A percentile compares a stretch with the other conserved stretches of the same genome.
Conservation (phyloP, 2,797 vertebrate species). For the Ibycter americanus region DNA sequence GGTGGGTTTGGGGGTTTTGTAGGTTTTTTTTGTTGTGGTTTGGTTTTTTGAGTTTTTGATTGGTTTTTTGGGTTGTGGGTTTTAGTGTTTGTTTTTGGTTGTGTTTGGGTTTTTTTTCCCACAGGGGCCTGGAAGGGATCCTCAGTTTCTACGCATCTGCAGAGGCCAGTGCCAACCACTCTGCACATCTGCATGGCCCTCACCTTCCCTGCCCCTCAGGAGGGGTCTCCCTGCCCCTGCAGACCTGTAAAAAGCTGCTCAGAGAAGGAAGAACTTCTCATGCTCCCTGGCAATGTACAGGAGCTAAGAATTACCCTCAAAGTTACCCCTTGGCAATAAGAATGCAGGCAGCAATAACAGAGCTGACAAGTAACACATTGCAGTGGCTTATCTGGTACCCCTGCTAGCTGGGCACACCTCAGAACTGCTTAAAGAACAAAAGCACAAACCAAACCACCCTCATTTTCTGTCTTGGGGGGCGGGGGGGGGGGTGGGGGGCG, state of each 20-base stretch:
- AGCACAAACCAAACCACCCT: not conserved
- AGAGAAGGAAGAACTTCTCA: not conserved
- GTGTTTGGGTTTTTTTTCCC: too few relatives aligned
- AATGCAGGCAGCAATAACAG: not conserved
- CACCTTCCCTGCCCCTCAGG: not conserved
- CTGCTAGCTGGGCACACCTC: not conserved
- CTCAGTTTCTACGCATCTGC: not conserved
- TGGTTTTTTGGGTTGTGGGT: too few relatives aligned
- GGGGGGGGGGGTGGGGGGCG: fast-evolving
- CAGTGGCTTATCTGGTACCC: not conserved
- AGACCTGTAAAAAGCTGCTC: not conserved
- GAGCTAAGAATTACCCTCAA: not conserved
- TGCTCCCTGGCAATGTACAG: not conserved
- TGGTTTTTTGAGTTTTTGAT: too few relatives aligned
- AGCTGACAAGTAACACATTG: not conserved
- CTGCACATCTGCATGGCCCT: not conserved
- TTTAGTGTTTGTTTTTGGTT: too few relatives aligned
- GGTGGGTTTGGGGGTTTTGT: too few relatives aligned
- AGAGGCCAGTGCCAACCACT: not conserved
- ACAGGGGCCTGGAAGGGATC: too few relatives aligned
- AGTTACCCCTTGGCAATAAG: not conserved
- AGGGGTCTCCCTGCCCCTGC: not conserved
- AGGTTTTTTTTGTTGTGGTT: too few relatives aligned
- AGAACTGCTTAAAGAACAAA: not conserved
- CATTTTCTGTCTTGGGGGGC: not conserved